Percentiles rank a stretch among this genome's conserved stretches.
These are phyloP conservation scores for Bagarius yarrelli DNA, from an alignment of 2,113 vertebrate genomes.

Conservation along the genomic window DNA sequence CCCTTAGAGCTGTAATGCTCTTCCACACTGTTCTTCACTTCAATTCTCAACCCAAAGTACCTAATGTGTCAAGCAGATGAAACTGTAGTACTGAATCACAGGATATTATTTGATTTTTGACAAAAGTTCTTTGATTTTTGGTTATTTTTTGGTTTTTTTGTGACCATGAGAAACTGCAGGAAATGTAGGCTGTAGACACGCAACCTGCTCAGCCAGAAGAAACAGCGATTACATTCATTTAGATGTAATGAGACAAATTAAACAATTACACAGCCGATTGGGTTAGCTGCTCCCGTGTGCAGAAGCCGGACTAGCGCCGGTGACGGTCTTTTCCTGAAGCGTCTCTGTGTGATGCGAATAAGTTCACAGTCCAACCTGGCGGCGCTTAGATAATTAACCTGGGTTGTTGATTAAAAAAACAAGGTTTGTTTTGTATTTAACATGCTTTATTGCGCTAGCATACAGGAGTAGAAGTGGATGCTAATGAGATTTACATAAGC, in stretches of 20 bases:
- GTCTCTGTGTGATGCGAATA: conserved; percentile 27
- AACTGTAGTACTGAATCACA: not conserved
- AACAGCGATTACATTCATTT: conserved; percentile 68
- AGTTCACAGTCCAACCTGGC: conserved; percentile 33
- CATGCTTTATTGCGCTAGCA: conserved; percentile 36
- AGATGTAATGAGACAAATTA: conserved; percentile 71
- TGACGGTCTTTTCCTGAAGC: not conserved
- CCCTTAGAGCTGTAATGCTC: not conserved
- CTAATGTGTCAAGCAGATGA: not conserved
- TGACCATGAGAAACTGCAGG: too few species aligned
- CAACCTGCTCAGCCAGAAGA: conserved; percentile 41
- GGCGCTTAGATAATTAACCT: conserved; percentile 31
- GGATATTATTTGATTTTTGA: not conserved
- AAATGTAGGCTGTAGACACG: not conserved
- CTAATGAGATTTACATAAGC: conserved; percentile 54
- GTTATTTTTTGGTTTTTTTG: not conserved
- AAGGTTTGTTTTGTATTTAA: not conserved
- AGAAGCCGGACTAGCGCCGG: not conserved
- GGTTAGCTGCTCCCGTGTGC: conserved; percentile 48
- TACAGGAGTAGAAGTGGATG: conserved; percentile 46
- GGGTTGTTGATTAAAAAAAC: conserved; percentile 40
- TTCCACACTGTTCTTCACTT: not conserved
- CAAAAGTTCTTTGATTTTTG: not conserved
- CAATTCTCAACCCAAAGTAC: not conserved
- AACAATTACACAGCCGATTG: conserved; percentile 73